A percentile compares a stretch with the other conserved stretches of the same genome.
Conservation (phyloP, 1,140 invertebrate genomes). For the Drosophila rhopaloa region DNA sequence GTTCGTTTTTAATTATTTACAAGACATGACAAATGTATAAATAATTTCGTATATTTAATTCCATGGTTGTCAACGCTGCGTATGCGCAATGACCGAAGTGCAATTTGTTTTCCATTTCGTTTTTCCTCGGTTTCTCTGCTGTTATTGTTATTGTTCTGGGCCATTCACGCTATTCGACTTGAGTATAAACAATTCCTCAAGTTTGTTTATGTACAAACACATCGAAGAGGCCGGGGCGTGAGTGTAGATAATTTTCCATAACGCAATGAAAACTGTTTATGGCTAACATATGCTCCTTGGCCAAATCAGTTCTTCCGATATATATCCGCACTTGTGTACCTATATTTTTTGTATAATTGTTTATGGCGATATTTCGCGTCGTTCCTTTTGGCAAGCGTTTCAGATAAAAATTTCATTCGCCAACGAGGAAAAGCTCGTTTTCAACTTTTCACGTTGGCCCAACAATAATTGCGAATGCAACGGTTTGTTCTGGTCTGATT, state of each 20-base stretch:
- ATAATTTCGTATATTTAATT: slow-evolving; percentile 36
- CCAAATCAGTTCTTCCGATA: slow-evolving; percentile 37
- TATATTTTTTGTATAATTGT: slow-evolving; percentile 45
- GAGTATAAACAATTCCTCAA: slow-evolving; percentile 69
- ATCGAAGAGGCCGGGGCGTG: slow-evolving; percentile 12
- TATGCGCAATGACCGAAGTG: slow-evolving; percentile 50
- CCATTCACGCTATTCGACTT: slow-evolving; percentile 60
- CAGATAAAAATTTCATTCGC: slow-evolving; percentile 67
- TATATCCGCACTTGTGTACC: slow-evolving; percentile 21
- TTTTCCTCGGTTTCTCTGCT: slow-evolving; percentile 3
- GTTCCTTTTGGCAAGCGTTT: slow-evolving; percentile 44
- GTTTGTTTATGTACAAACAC: slow-evolving; percentile 69
- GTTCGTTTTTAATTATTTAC: slow-evolving; percentile 75
- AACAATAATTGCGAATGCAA: slow-evolving; percentile 51
- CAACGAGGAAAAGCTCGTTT: slow-evolving; percentile 71
- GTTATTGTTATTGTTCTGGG: slow-evolving; percentile 56
- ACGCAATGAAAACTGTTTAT: slow-evolving; percentile 65
- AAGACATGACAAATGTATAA: slow-evolving; percentile 65
- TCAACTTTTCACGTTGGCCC: slow-evolving; percentile 53
- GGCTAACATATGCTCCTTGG: slow-evolving; percentile 67
- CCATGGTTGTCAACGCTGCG: slow-evolving; percentile 63
- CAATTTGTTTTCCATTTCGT: slow-evolving; percentile 12
- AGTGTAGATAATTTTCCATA: slow-evolving; percentile 63
- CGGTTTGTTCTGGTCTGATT: slow-evolving; percentile 8
- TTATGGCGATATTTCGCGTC: slow-evolving; percentile 59